Evolutionary conservation across 2,888 invertebrate species (phyloP), one percentile per base, ranked within the genome.

Genomic region (Parapristionchus giblindavisi): DNA sequence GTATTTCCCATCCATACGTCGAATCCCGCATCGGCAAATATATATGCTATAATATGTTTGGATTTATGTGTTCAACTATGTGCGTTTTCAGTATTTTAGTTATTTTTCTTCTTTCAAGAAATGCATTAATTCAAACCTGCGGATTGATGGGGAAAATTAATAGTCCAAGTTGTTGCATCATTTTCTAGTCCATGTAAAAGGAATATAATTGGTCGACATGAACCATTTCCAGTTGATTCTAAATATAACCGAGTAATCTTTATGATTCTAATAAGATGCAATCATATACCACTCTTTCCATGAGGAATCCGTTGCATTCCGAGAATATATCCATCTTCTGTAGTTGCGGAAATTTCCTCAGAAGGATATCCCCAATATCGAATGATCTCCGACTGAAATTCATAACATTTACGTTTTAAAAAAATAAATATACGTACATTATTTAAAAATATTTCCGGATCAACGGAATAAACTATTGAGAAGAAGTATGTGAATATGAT

Each of bases 1-100:
- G 82, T 80, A 88, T 95, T 95, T 1, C 93, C 94, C 81, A 95
- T 83, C 94, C 94, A 95, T 91, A 90, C 85, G 92, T 91, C 89
- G 91, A 93, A 77, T 89, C 94, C 91, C 89, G 89, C 84, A 90
- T 84, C 89, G n/a, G 87, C 87, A 70, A 88, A 84, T 11, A 88
- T 87, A 87, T 81, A 88, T 8, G 81, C 87, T 85, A 71, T 1
- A 75, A 17, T 3, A 38, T 5, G 6, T 17, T 24, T 36, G 1
- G 6, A 21, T 24, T 60, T 21, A 36, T 29, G 2, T 2, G n/a
- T 32, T 6, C 14, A 29, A 58, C 17, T 24, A 54, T 63, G 24
- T 6, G 27, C 5, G 1, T 63, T 2, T 40, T 73, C 38, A n/a
- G 21, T 34, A 6, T 51, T 66, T n/a, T n/a, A n/a, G n/a, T n/a